Percentiles rank a stretch among this genome's conserved stretches.
Evolutionary conservation across 2,797 vertebrate species (phyloP).

Genomic region (Sylvilagus floridanus): DNA sequence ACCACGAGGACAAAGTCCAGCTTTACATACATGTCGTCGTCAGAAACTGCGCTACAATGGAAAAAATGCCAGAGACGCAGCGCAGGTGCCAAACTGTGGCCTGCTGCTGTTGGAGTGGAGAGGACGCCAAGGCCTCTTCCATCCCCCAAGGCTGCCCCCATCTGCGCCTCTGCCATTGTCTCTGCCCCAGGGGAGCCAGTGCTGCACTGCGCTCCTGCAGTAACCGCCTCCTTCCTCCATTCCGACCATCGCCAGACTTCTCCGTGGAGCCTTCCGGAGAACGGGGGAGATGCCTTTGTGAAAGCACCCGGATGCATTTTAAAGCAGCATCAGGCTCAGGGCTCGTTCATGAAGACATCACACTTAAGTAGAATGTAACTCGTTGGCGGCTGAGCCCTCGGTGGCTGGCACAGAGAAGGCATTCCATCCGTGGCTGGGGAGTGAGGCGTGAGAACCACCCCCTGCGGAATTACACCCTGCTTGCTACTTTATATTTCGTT

Average conservation of each 20-base stretch:
- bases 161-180: background rate
- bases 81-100: background rate
- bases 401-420: background rate
- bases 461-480: background rate
- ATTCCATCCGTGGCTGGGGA: background rate
- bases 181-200: background rate
- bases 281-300: background rate
- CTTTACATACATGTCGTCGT: background rate
- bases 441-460: background rate
- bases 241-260: background rate
- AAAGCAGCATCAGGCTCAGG: constrained; percentile 8
- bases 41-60: background rate
- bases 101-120: background rate
- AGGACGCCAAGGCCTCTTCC: background rate
- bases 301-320: background rate
- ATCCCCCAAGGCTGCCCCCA: background rate
- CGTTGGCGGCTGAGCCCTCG: background rate
- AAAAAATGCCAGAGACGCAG: background rate
- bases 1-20: background rate
- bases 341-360: constrained; percentile 34
- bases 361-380: background rate
- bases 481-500: constrained; percentile 21
- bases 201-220: background rate
- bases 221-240: background rate
- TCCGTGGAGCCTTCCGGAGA: background rate